Percentiles rank a stretch among this genome's conserved stretches.
phyloP scores from a whole-genome alignment of 2,888 invertebrate species.

The Aleiodes leptofemur region DNA sequence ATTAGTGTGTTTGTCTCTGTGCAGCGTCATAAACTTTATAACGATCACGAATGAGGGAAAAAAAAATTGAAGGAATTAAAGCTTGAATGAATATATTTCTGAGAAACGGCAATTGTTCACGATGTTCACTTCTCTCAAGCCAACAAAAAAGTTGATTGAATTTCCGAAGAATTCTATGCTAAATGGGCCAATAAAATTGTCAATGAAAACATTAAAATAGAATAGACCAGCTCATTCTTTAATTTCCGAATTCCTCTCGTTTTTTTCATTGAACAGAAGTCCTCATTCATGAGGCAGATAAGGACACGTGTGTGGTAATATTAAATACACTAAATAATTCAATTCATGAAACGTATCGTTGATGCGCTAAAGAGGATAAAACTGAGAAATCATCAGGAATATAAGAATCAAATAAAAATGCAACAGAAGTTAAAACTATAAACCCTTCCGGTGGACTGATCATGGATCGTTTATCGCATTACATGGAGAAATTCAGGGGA shows the following conservation, averaged over 20 bases:
- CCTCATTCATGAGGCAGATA: slow-evolving; percentile 36
- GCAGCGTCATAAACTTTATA: slow-evolving; percentile 22
- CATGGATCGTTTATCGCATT: slow-evolving; percentile 1
- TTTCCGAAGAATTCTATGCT: too few relatives aligned
- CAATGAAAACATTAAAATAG: too few relatives aligned
- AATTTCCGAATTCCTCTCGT: too few relatives aligned
- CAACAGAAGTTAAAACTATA: background rate
- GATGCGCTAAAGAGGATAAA: slow-evolving; percentile 4
- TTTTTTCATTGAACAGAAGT: slow-evolving; percentile 24
- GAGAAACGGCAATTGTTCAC: too few relatives aligned
- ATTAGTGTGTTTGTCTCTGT: slow-evolving; percentile 18
- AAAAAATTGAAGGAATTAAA: too few relatives aligned
- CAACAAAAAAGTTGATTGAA: too few relatives aligned
- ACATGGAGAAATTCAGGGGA: slow-evolving; percentile 42
- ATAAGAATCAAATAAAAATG: background rate
- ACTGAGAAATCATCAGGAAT: background rate
- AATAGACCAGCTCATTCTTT: too few relatives aligned
- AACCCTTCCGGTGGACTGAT: slow-evolving; percentile 25
- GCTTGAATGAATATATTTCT: too few relatives aligned
- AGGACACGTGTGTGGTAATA: slow-evolving; percentile 3
- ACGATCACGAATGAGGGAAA: slow-evolving; percentile 1
- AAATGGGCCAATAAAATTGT: too few relatives aligned
- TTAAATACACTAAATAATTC: slow-evolving; percentile 34
- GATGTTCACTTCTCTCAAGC: too few relatives aligned
- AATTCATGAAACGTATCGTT: slow-evolving; percentile 34